Evolutionary conservation across 2,888 invertebrate genomes (phyloP).

Genomic region (Drosophila colorata): DNA sequence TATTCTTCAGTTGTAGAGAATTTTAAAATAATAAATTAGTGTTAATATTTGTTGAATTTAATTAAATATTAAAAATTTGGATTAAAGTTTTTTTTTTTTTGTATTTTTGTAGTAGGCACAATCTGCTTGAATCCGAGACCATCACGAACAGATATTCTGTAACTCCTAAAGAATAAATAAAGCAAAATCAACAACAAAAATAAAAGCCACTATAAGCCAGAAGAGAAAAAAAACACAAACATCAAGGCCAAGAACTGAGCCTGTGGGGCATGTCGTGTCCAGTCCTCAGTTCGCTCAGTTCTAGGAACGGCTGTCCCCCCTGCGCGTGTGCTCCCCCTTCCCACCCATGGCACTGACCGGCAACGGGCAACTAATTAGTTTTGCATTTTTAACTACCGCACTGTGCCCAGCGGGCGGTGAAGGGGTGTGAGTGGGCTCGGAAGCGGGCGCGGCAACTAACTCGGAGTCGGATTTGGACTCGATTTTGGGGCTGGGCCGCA

Average conservation of each 20-base stretch:
- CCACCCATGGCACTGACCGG: not conserved
- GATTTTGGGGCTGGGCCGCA: conserved; percentile 32
- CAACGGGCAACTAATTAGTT: conserved; percentile 65
- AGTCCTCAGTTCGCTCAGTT: conserved; percentile 24
- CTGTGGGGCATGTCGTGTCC: conserved; percentile 51
- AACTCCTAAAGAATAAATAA: not conserved
- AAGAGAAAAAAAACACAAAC: conserved; percentile 15
- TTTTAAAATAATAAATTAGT: no score
- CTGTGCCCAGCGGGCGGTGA: conserved; percentile 34
- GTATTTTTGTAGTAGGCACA: not conserved
- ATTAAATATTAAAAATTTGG: not conserved
- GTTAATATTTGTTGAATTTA: no score
- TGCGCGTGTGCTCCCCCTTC: not conserved
- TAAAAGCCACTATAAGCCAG: not conserved
- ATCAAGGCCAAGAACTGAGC: conserved; percentile 49
- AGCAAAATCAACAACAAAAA: not conserved
- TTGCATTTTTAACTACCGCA: conserved; percentile 71
- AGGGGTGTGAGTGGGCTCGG: not conserved
- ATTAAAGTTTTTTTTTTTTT: not conserved
- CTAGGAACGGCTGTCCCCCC: conserved; percentile 9
- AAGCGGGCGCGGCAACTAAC: no score
- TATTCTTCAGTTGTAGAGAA: no score
- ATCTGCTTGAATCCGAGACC: not conserved
- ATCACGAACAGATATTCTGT: conserved; percentile 8
- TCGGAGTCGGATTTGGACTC: conserved; percentile 1